These are phyloP conservation scores for Phrynocephalus guinanensis DNA, from an alignment of 2,797 vertebrate species.

Conservation along the genomic window DNA sequence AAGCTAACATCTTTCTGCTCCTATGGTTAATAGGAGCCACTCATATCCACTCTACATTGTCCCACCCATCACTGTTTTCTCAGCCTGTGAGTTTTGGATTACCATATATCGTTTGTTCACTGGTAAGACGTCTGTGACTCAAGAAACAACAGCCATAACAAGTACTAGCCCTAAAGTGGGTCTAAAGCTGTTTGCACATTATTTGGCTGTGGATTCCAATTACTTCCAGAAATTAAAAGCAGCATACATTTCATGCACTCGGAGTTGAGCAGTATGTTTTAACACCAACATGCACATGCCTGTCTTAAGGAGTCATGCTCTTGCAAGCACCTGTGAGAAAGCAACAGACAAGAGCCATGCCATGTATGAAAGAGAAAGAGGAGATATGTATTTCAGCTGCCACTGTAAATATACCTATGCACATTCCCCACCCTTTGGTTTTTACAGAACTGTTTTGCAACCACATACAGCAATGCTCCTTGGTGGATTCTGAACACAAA, in stretches of 20 bases:
- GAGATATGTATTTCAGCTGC: background rate
- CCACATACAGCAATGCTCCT: background rate
- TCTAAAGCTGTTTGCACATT: constrained; percentile 46
- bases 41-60: background rate
- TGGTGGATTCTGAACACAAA: background rate
- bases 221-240: constrained; percentile 8
- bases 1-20: background rate
- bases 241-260: background rate
- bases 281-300: too few relatives aligned
- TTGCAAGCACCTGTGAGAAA: background rate
- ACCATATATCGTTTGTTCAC: background rate
- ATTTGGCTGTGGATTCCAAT: constrained; percentile 45
- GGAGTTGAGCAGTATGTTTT: background rate
- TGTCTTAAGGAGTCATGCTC: too few relatives aligned
- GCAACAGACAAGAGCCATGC: background rate
- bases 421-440: too few relatives aligned
- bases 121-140: background rate
- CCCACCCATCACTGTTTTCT: background rate
- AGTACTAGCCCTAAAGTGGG: constrained; percentile 42
- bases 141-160: constrained; percentile 50
- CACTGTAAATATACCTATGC: background rate
- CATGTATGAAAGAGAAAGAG: background rate
- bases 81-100: background rate
- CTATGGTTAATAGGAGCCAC: background rate
- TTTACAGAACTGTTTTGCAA: background rate